Conservation (phyloP, 37 sponge, comb jelly and placozoan species). For the Crambe crambe region DNA sequence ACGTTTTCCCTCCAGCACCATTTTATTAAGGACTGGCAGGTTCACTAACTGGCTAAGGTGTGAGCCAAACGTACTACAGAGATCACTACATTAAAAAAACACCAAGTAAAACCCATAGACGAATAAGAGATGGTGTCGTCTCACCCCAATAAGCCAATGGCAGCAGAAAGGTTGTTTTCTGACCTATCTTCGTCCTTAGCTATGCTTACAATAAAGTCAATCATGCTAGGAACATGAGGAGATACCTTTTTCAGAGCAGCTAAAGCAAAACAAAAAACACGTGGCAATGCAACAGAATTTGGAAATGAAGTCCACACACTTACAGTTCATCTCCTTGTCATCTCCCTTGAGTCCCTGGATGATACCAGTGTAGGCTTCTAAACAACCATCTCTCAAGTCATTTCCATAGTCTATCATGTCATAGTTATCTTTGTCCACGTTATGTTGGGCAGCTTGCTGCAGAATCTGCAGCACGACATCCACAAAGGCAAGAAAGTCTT, state of each 20-base stretch:
- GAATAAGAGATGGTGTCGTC: constrained; percentile 1
- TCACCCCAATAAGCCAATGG: constrained; percentile 92
- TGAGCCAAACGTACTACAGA: constrained; percentile 52
- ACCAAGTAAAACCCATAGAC: background rate
- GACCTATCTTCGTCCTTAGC: constrained; percentile 84
- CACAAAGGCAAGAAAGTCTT: constrained; percentile 66
- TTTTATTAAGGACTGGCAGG: constrained; percentile 41
- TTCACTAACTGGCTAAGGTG: constrained; percentile 11
- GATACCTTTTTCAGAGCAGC: constrained; percentile 72
- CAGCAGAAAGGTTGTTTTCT: constrained; percentile 62
- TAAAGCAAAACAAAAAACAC: too few relatives aligned
- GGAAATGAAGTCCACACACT: background rate
- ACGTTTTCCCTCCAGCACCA: constrained; percentile 66
- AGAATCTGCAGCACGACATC: constrained; percentile 76
- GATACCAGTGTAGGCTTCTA: constrained; percentile 99
- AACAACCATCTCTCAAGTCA: constrained; percentile 91
- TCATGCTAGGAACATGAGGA: constrained; percentile 76
- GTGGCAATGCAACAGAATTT: too few relatives aligned
- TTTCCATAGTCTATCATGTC: constrained; percentile 93
- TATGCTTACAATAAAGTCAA: constrained; percentile 66
- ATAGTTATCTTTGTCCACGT: constrained; percentile 75
- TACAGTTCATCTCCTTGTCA: constrained; percentile 6
- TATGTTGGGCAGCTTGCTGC: constrained; percentile 74
- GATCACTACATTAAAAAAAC: constrained; percentile 47
- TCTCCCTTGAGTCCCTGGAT: constrained; percentile 90